Conservation (phyloP, 2,888 invertebrate genomes). For the Keiferia lycopersicella region DNA sequence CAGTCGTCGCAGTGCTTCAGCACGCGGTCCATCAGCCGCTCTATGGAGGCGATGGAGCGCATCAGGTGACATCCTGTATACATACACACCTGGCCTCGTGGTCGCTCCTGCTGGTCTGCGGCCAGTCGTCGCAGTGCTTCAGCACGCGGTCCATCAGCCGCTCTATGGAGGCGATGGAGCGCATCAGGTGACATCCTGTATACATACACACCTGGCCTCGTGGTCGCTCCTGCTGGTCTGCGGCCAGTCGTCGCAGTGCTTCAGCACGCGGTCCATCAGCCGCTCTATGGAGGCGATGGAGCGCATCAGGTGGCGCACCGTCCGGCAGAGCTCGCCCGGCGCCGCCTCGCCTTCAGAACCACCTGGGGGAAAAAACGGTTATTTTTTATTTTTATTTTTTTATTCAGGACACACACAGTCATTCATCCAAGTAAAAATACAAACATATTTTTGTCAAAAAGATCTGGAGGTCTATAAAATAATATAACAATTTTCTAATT, state of each 20-base stretch:
- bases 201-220: constrained; percentile 47
- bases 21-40: constrained; percentile 71
- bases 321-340: constrained; percentile 56
- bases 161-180: constrained; percentile 72
- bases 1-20: constrained; percentile 66
- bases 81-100: constrained; percentile 48
- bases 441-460: too few species aligned
- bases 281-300: constrained; percentile 72
- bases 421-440: too few species aligned
- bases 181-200: constrained; percentile 55
- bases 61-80: constrained; percentile 51
- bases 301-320: constrained; percentile 65
- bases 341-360: constrained; percentile 45
- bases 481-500: too few species aligned
- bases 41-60: constrained; percentile 71
- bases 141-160: constrained; percentile 70
- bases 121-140: constrained; percentile 67
- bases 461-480: too few species aligned
- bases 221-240: constrained; percentile 44
- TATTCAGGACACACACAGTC: too few species aligned
- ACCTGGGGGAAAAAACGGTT: constrained; percentile 22
- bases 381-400: neutral
- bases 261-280: constrained; percentile 69
- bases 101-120: constrained; percentile 44
- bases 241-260: constrained; percentile 68